A percentile compares a stretch with the other conserved stretches of the same genome.
phyloP scores from a whole-genome alignment of 2,113 vertebrate genomes.

The Silurus asotus region DNA sequence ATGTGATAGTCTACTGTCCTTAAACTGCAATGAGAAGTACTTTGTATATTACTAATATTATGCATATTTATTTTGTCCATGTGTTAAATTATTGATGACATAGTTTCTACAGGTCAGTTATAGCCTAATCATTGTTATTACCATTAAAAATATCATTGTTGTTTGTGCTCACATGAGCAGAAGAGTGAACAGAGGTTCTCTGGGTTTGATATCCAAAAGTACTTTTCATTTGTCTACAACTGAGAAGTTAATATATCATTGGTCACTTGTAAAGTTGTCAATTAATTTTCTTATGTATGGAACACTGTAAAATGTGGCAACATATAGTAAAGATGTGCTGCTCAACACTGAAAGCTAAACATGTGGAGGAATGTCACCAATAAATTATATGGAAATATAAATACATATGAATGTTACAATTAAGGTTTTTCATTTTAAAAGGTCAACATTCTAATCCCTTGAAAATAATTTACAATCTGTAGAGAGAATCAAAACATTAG shows the following conservation, averaged over 20 bases:
- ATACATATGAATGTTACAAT: background rate
- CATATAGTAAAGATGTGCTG: slow-evolving; percentile 38
- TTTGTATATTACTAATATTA: slow-evolving; percentile 73
- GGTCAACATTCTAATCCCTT: background rate
- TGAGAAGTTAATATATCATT: slow-evolving; percentile 33
- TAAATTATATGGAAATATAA: slow-evolving; percentile 54
- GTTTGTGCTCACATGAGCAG: background rate
- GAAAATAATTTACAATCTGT: background rate
- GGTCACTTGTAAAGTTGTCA: slow-evolving; percentile 36
- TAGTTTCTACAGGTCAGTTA: slow-evolving; percentile 58
- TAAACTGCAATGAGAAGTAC: slow-evolving; percentile 64
- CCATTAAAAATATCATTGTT: slow-evolving; percentile 6
- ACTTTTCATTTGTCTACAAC: slow-evolving; percentile 43
- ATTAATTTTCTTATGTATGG: slow-evolving; percentile 40
- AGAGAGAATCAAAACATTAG: background rate
- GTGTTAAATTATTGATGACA: slow-evolving; percentile 74
- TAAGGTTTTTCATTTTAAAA: background rate
- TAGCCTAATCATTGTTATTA: slow-evolving; percentile 2
- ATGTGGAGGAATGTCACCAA: slow-evolving; percentile 58
- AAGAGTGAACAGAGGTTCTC: slow-evolving; percentile 1
- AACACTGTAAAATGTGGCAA: slow-evolving; percentile 52
- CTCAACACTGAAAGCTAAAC: slow-evolving; percentile 50
- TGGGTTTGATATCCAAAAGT: slow-evolving; percentile 59
- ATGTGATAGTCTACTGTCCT: slow-evolving; percentile 71
- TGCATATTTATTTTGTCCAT: slow-evolving; percentile 78